Evolutionary conservation across 1,140 invertebrate species (phyloP), one percentile per base, ranked within the genome.

Genomic region (Agrypnia vestita): DNA sequence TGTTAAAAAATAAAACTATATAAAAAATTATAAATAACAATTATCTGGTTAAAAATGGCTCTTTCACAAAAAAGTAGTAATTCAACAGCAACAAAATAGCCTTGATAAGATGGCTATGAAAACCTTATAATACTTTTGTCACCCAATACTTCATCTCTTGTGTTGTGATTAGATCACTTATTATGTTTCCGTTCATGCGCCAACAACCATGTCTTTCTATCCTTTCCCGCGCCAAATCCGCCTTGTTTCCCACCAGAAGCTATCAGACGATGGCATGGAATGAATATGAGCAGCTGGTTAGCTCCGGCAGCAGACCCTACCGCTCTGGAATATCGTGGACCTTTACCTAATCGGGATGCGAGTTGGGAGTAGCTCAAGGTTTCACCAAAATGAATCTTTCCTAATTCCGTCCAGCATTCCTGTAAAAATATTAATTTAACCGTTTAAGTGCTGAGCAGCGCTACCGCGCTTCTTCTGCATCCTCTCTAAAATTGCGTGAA

Each of bases 201-300:
- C 69, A 90, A 49, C 19, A 89, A 84, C 85, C 85, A 87, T 61
- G 86, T 85, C 78, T 90, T 90, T 15, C 86, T 82, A 53, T 89
- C 85, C 6, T 85, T 25, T 3, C 89, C 87, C 84, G 85, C 81
- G 73, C 84, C 87, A 61, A 87, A 89, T 4, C 88, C 88, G 35
- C 88, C 88, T 46, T 86, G 85, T 13, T 86, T 84, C 9, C 69
- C 77, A 43, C 56, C 62, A 13, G 85, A 82, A 49, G 86, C 86
- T 7, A 88, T 84, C 9, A 89, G 11, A 77, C 88, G 81, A 55
- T 89, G 89, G 78, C 89, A 89, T 1, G 89, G 88, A 43, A 89
- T 84, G 3, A 89, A 81, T 46, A 90, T 79, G 3, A 88, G 13
- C 64, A 88, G 86, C 15, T 85, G 80, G 83, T 90, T 90, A 0